These are phyloP conservation scores for pig (Sus scrofa) DNA, from an alignment of 2,113 vertebrate genomes.

Conservation along the genomic window DNA sequence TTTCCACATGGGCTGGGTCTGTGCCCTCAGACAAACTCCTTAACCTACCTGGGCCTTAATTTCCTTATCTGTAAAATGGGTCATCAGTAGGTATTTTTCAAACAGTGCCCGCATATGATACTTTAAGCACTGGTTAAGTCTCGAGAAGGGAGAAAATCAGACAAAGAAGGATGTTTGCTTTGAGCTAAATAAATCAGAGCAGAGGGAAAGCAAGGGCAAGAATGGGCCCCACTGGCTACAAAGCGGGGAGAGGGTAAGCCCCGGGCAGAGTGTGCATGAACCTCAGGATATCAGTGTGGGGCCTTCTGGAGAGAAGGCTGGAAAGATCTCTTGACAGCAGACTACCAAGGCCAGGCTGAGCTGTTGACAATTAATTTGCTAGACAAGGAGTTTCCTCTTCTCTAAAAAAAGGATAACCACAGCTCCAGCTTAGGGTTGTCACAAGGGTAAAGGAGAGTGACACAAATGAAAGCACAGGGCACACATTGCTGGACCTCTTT, in stretches of 20 bases:
- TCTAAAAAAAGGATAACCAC: background rate
- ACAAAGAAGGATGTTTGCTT: background rate
- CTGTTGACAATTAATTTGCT: background rate
- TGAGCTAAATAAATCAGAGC: background rate
- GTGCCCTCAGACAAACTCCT: background rate
- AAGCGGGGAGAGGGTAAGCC: background rate
- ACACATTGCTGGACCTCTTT: background rate
- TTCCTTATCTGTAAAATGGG: conserved; percentile 21
- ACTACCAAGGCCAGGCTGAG: background rate
- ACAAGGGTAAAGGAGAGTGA: background rate
- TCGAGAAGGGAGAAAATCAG: background rate
- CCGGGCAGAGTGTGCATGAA: background rate
- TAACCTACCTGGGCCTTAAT: background rate
- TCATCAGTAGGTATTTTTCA: background rate
- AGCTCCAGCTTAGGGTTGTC: background rate
- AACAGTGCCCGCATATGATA: background rate
- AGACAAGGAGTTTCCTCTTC: background rate
- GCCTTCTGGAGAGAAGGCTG: background rate
- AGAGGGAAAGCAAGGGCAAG: background rate
- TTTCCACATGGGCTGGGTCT: background rate
- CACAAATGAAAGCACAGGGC: background rate
- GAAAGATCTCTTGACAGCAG: background rate
- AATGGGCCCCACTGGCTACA: background rate
- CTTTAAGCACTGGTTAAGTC: background rate
- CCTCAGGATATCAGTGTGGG: background rate